Percentiles rank a stretch among this genome's conserved stretches.
phyloP scores from a whole-genome alignment of 2,113 vertebrate genomes.

The Lanius ludovicianus region DNA sequence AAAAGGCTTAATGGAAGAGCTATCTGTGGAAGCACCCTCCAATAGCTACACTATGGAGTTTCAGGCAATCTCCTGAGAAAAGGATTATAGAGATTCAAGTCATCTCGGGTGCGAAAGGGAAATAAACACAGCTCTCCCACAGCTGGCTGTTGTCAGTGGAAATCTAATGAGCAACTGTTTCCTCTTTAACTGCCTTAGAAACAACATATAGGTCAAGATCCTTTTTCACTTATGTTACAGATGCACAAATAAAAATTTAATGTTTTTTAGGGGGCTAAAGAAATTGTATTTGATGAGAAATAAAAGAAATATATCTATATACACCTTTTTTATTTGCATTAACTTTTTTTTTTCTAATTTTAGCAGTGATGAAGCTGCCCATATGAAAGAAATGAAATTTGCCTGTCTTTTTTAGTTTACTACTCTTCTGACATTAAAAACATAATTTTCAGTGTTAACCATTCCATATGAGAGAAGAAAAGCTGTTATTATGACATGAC shows the following conservation, averaged over 20 bases:
- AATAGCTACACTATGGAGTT: neutral
- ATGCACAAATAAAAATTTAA: neutral
- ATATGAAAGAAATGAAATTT: neutral
- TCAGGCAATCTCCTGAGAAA: neutral
- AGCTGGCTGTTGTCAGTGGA: neutral
- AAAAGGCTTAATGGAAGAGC: neutral
- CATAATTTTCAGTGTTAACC: neutral
- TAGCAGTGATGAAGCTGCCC: neutral
- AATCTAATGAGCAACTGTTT: neutral
- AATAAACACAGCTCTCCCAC: neutral
- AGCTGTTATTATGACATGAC: neutral
- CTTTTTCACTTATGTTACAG: neutral
- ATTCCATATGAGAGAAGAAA: neutral
- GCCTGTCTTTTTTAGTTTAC: neutral
- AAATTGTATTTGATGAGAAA: neutral
- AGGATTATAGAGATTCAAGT: neutral
- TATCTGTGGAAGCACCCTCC: neutral
- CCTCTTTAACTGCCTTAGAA: neutral
- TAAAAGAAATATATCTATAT: neutral
- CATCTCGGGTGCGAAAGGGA: neutral
- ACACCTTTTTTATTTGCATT: neutral
- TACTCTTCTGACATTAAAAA: neutral
- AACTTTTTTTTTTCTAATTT: neutral
- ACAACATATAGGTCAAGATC: neutral
- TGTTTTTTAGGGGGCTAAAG: neutral